phyloP scores from a whole-genome alignment of 2,113 vertebrate species.

The Sisor rabdophorus region DNA sequence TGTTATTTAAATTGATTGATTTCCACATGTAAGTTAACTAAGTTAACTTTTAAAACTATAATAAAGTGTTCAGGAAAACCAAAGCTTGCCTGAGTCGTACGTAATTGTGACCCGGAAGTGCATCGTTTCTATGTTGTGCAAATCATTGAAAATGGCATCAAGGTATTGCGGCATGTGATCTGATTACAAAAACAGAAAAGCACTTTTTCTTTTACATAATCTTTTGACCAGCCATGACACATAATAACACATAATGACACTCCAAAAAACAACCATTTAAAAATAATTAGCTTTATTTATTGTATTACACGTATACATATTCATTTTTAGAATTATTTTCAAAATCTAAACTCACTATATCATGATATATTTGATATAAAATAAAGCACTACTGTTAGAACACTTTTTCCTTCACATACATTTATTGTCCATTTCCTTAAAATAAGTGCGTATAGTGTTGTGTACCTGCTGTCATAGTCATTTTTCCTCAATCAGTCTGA shows the following conservation, averaged over 20 bases:
- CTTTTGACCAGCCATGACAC: background rate
- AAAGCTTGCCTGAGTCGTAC: background rate
- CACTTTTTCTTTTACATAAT: too few species aligned
- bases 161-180: background rate
- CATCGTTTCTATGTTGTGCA: background rate
- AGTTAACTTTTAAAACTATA: background rate
- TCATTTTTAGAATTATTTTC: background rate
- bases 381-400: background rate
- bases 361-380: background rate
- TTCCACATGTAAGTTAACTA: background rate
- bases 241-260: too few species aligned
- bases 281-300: constrained; percentile 13
- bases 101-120: background rate
- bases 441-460: constrained; percentile 15
- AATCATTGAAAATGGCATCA: background rate
- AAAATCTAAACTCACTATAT: background rate
- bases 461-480: background rate
- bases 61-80: background rate
- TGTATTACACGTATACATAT: background rate
- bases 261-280: background rate
- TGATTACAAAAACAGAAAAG: background rate
- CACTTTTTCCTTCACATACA: constrained; percentile 14
- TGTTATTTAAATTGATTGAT: background rate
- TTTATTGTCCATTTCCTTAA: background rate
- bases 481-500: background rate